phyloP scores from a whole-genome alignment of 2,888 invertebrate genomes.

The Asteroscopus sphinx region DNA sequence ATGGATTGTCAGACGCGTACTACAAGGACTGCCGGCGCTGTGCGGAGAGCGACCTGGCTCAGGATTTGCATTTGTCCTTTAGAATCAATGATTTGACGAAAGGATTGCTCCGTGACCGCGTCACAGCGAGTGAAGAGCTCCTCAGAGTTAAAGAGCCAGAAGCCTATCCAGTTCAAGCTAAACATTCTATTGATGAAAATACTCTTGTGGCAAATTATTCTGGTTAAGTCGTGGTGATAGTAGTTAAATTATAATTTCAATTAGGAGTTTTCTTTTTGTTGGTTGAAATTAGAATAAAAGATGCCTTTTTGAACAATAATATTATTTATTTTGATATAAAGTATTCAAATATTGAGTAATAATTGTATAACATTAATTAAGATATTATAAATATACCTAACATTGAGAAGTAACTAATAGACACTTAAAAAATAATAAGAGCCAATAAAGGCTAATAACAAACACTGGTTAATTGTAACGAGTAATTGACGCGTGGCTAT shows the following conservation, averaged over 20 bases:
- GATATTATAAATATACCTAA: constrained; percentile 36
- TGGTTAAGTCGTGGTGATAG: constrained; percentile 32
- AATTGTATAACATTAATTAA: constrained; percentile 34
- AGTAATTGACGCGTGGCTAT: neutral
- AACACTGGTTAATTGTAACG: constrained; percentile 3
- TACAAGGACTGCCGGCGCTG: constrained; percentile 96
- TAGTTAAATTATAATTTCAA: constrained; percentile 18
- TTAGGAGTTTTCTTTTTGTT: constrained; percentile 8
- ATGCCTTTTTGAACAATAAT: constrained; percentile 28
- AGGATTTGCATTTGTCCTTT: constrained; percentile 77
- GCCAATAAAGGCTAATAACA: constrained; percentile 4
- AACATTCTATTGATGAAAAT: constrained; percentile 57
- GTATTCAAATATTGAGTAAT: constrained; percentile 30
- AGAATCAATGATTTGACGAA: constrained; percentile 73
- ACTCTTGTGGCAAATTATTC: constrained; percentile 64
- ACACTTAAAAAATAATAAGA: constrained; percentile 26
- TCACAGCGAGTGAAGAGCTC: constrained; percentile 38
- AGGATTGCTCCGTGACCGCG: constrained; percentile 68
- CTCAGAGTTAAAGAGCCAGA: constrained; percentile 20
- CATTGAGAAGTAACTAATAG: constrained; percentile 28
- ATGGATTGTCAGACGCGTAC: constrained; percentile 95
- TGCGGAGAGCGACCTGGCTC: constrained; percentile 76
- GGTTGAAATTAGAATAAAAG: constrained; percentile 40
- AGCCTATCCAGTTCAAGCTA: constrained; percentile 36
- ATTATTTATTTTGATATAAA: constrained; percentile 44